Evolutionary conservation across 2,113 vertebrate species (phyloP).

Genomic region (Sinosuthora webbiana): DNA sequence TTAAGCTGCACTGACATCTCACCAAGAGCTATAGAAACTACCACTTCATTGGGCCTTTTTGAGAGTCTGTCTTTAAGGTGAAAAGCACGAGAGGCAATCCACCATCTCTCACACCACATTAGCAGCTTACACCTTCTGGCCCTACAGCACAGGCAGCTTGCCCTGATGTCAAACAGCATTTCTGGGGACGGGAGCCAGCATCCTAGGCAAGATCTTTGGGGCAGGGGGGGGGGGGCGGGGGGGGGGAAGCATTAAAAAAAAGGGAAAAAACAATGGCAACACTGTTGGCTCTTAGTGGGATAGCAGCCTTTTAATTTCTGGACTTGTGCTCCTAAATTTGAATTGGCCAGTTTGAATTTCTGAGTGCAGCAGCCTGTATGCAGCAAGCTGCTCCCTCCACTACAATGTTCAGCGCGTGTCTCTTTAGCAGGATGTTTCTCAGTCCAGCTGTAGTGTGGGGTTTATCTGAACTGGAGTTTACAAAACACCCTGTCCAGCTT

Average conservation of each 20-base stretch:
- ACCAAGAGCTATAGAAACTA: constrained; percentile 3
- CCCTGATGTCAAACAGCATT: background rate
- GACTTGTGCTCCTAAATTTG: constrained; percentile 64
- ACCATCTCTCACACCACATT: background rate
- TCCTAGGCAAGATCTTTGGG: background rate
- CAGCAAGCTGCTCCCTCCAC: constrained; percentile 47
- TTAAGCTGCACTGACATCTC: background rate
- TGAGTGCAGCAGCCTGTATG: constrained; percentile 67
- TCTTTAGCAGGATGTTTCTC: constrained; percentile 71
- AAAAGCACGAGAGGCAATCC: fast-evolving
- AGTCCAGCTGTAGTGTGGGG: constrained; percentile 58
- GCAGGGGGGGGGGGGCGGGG: fast-evolving
- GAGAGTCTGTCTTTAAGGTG: background rate
- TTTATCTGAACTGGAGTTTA: constrained; percentile 73
- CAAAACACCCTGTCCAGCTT: constrained; percentile 76
- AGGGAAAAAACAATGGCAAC: background rate
- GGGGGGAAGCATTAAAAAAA: background rate
- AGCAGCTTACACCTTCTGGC: background rate
- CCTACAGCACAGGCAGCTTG: background rate
- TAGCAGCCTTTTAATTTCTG: constrained; percentile 52
- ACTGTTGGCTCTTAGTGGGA: constrained; percentile 66
- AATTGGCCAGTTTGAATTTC: constrained; percentile 17
- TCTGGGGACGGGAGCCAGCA: constrained; percentile 1
- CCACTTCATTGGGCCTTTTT: background rate
- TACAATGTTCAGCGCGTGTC: background rate